Base-by-base conservation (phyloP, 2,888 invertebrate genomes). In the Abrostola tripartita region DNA sequence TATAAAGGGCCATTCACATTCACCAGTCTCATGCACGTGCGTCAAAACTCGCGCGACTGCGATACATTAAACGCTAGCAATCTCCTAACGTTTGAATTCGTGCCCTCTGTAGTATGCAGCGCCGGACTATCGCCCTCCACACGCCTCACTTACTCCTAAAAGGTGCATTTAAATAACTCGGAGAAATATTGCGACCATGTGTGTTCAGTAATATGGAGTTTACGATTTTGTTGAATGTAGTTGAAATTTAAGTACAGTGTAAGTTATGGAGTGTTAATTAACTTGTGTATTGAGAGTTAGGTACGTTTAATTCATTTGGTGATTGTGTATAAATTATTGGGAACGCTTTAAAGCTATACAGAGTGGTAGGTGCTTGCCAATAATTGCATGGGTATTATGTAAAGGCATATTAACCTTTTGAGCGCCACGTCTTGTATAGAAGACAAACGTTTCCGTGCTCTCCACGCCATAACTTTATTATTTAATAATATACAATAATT, bases 141-240 rank as follows among this genome's bases (percentile, higher is more conserved):
- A 47, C 44, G 51, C 41, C 57, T 57, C 52, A 42, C 5, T 58
- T 61, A 47, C 66, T 71, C 9, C 37, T 53, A 58, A 70, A 66
- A 54, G 36, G 38, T 24, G 44, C 14, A 47, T 24, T 24, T 47
- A 47, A 47, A 47, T 47, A 47, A 47, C 44, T 47, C 24, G 14
- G 12, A 44, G 44, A 47, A 47, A 24, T 47, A 47, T 47, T 47
- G 24, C 44, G 24, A 8, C 5, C 24, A 47, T 47, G 8, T 24
- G 44, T 8, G 44, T 24, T 1, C 4, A 24, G 24, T 24, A 12
- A 14, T 9, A 24, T 24, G 5, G 44, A 47, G 24, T 47, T 47
- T 24, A 47, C 24, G 8, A 24, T 24, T 14, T 24, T 47, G 14
- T 47, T 10, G 24, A 47, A 7, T 47, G 24, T 24, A 47, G 8